These are phyloP conservation scores for Argyresthia albistria DNA, from an alignment of 2,888 invertebrate species.

Conservation along the genomic window DNA sequence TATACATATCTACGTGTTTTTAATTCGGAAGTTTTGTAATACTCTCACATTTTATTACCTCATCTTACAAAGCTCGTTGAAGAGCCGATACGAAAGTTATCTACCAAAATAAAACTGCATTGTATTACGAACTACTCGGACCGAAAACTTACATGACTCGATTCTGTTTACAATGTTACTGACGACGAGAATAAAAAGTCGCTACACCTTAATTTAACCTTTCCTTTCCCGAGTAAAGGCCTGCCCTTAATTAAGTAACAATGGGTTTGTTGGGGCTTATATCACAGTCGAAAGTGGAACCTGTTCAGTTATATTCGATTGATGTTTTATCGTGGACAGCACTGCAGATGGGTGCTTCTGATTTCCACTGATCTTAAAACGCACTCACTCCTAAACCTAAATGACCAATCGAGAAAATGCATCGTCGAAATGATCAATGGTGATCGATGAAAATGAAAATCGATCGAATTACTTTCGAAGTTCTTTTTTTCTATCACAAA, in stretches of 20 bases:
- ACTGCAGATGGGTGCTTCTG: constrained; percentile 23
- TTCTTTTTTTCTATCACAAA: too few relatives aligned
- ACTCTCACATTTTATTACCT: not conserved
- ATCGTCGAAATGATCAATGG: too few relatives aligned
- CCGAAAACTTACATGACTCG: too few relatives aligned
- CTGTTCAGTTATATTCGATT: constrained; percentile 48
- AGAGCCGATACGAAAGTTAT: not conserved
- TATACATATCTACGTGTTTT: too few relatives aligned
- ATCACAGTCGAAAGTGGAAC: constrained; percentile 59
- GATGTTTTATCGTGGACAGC: constrained; percentile 26
- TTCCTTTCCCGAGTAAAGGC: constrained; percentile 1
- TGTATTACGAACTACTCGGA: not conserved
- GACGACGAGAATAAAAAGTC: not conserved
- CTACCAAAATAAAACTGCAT: not conserved
- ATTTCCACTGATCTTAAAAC: constrained; percentile 48
- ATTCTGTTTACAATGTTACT: too few relatives aligned
- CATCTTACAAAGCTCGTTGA: too few relatives aligned
- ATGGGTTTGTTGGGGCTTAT: constrained; percentile 37
- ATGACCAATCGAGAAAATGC: too few relatives aligned
- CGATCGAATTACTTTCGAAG: too few relatives aligned
- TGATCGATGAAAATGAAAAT: too few relatives aligned
- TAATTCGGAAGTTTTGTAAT: too few relatives aligned
- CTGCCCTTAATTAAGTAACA: constrained; percentile 28
- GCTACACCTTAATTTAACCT: not conserved
- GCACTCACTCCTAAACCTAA: not conserved